A percentile compares a stretch with the other conserved stretches of the same genome.
Conservation (phyloP, 2,797 vertebrate species). For the Sebastes minor region DNA sequence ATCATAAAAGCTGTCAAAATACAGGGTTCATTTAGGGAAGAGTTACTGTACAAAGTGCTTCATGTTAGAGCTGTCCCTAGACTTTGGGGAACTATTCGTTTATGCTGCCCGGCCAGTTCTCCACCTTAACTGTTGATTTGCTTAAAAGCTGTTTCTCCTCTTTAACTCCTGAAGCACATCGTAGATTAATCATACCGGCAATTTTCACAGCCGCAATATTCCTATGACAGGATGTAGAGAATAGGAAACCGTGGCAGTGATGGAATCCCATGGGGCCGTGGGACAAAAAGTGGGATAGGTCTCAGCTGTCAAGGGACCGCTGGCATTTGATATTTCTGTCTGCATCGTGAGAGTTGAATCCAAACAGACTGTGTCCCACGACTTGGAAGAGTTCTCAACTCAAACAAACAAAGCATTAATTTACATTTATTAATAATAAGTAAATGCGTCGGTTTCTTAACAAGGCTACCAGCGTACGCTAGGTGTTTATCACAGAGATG, state of each 20-base stretch:
- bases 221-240: slow-evolving; percentile 6
- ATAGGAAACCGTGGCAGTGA: slow-evolving; percentile 13
- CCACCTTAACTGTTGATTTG: neutral
- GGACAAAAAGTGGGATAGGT: slow-evolving; percentile 39
- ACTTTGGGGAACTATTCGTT: slow-evolving; percentile 1
- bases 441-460: slow-evolving; percentile 62
- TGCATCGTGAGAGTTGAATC: slow-evolving; percentile 57
- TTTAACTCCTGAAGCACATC: neutral
- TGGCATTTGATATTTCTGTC: slow-evolving; percentile 71
- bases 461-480: slow-evolving; percentile 53
- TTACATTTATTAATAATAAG: slow-evolving; percentile 82
- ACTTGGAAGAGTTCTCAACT: slow-evolving; percentile 65
- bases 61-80: neutral
- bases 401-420: slow-evolving; percentile 83
- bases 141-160: slow-evolving; percentile 1
- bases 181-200: neutral
- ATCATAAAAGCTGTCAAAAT: slow-evolving; percentile 47
- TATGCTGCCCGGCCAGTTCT: neutral
- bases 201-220: neutral
- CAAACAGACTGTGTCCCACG: slow-evolving; percentile 61
- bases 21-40: slow-evolving; percentile 13
- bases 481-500: slow-evolving; percentile 71
- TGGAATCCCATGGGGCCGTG: slow-evolving; percentile 22
- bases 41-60: slow-evolving; percentile 8
- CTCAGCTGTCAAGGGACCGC: slow-evolving; percentile 35